Percentiles rank a stretch among this genome's conserved stretches.
phyloP scores from a whole-genome alignment of 1,140 invertebrate genomes.

The Calycopis cecrops region DNA sequence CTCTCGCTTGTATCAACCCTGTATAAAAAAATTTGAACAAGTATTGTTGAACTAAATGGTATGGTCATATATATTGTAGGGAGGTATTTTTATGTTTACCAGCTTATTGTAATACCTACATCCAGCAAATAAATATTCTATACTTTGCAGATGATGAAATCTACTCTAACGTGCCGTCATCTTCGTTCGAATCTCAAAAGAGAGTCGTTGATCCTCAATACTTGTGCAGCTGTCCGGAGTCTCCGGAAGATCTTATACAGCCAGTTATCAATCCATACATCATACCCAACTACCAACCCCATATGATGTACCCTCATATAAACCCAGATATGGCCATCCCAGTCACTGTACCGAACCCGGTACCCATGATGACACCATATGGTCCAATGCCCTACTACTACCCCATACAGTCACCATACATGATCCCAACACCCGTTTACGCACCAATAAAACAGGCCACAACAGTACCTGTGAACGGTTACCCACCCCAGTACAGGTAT shows the following conservation, averaged over 20 bases:
- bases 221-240: constrained; percentile 34
- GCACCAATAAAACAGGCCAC: constrained; percentile 63
- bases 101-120: no score
- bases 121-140: no score
- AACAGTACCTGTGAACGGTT: constrained; percentile 65
- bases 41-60: no score
- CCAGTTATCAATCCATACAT: constrained; percentile 45
- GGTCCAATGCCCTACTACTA: constrained; percentile 58
- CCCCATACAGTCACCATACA: constrained; percentile 63
- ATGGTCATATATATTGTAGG: no score
- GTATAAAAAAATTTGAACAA: no score
- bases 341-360: constrained; percentile 36
- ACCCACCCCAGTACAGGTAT: constrained; percentile 53
- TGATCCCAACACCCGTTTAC: constrained; percentile 64
- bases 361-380: constrained; percentile 54
- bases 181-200: constrained; percentile 38
- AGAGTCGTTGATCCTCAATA: constrained; percentile 33
- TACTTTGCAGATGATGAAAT: constrained; percentile 48
- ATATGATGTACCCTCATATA: constrained; percentile 46
- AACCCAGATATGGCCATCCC: constrained; percentile 42
- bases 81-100: no score
- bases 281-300: constrained; percentile 34
- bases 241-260: constrained; percentile 33
- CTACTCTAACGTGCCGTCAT: constrained; percentile 54
- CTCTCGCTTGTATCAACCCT: no score